Conservation (phyloP, 2,888 invertebrate genomes). For the Andrena trimmerana region DNA sequence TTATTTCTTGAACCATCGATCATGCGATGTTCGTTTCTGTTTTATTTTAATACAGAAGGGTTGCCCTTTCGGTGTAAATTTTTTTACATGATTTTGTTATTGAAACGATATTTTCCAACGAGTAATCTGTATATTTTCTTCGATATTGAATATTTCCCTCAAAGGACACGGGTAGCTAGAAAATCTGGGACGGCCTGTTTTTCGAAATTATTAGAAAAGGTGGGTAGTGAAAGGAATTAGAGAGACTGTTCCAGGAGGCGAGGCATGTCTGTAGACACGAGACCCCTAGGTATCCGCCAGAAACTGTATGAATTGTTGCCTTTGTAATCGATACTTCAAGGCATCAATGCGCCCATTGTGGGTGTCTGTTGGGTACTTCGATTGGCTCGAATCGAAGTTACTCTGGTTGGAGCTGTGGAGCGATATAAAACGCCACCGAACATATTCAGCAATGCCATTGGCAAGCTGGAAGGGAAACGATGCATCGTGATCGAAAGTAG, state of each 20-base stretch:
- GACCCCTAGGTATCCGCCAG: constrained; percentile 42
- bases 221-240: background rate
- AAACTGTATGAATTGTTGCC: constrained; percentile 70
- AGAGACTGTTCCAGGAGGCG: constrained; percentile 34
- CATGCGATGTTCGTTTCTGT: too few relatives aligned
- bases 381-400: constrained; percentile 33
- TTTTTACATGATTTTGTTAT: too few relatives aligned
- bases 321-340: constrained; percentile 77
- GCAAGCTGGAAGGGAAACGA: background rate
- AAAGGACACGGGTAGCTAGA: background rate
- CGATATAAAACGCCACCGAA: background rate
- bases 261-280: constrained; percentile 9
- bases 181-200: background rate
- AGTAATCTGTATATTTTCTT: too few relatives aligned
- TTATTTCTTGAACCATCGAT: too few relatives aligned
- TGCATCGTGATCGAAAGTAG: constrained; percentile 11
- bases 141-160: too few relatives aligned
- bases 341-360: constrained; percentile 80
- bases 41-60: too few relatives aligned
- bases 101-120: too few relatives aligned
- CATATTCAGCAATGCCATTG: background rate
- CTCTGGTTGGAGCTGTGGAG: constrained; percentile 10
- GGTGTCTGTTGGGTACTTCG: constrained; percentile 41
- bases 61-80: too few relatives aligned
- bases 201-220: constrained; percentile 10